These are phyloP conservation scores for Scolopax bukidnonensis DNA, from an alignment of 2,797 vertebrate genomes.

Conservation along the genomic window DNA sequence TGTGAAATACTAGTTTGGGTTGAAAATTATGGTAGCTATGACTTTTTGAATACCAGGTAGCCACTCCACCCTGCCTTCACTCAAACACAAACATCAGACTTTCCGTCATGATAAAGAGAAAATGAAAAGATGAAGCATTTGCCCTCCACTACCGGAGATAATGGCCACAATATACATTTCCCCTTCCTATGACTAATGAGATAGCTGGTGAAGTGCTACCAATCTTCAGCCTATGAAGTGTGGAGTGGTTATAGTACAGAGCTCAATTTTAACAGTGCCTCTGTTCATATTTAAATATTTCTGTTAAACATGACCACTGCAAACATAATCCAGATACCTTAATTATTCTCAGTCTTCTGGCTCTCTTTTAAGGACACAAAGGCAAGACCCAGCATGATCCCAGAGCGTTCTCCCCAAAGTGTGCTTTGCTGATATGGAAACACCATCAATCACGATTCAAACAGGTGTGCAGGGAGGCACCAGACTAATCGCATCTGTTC, in stretches of 20 bases:
- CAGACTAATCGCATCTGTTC: not conserved
- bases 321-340: not conserved
- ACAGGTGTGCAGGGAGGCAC: not conserved
- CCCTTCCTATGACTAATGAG: not conserved
- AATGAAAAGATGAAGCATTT: not conserved
- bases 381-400: not conserved
- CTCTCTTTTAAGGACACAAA: not conserved
- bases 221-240: not conserved
- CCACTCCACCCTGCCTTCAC: not conserved
- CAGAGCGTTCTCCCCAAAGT: fast-evolving
- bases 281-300: not conserved
- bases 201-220: not conserved
- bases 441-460: not conserved
- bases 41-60: not conserved
- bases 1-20: not conserved
- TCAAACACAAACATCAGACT: not conserved
- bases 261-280: not conserved
- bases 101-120: not conserved
- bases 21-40: not conserved
- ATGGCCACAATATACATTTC: not conserved
- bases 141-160: not conserved
- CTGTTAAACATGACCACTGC: not conserved
- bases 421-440: not conserved
- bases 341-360: not conserved
- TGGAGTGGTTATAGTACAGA: not conserved